These are phyloP conservation scores for Nephila pilipes DNA, from an alignment of 1,140 invertebrate species.

Conservation along the genomic window DNA sequence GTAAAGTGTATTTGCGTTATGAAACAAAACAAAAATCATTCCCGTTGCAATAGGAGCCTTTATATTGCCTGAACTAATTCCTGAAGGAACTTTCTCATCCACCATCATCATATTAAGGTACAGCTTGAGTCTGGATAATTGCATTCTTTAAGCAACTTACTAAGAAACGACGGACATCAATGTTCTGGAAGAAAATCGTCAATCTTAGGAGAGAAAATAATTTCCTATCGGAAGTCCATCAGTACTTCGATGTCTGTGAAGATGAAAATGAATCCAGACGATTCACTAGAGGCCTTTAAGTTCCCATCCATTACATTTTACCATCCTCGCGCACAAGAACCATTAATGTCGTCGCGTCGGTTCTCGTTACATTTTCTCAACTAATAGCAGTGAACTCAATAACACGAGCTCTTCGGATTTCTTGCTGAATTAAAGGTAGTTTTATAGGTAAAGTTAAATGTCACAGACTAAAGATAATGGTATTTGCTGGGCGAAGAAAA, in stretches of 20 bases:
- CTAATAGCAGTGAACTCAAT: neutral
- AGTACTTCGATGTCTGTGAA: neutral
- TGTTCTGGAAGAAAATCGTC: neutral
- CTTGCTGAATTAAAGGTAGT: neutral
- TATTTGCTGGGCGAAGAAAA: no score
- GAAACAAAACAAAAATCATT: no score
- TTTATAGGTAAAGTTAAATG: neutral
- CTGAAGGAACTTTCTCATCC: neutral
- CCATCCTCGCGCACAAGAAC: neutral
- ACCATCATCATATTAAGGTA: no score
- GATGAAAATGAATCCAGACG: constrained; percentile 25
- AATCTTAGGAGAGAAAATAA: neutral
- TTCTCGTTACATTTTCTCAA: neutral
- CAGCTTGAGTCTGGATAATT: neutral
- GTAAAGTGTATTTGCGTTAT: no score
- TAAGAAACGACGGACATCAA: neutral
- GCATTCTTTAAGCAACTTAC: neutral
- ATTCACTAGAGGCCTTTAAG: neutral
- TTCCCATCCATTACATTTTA: neutral
- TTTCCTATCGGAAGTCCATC: neutral
- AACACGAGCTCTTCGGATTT: neutral
- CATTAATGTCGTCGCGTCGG: neutral
- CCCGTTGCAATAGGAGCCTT: no score
- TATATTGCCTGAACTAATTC: no score
- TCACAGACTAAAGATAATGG: neutral